Conservation (phyloP, 2,797 vertebrate genomes). For the Cetoscarus ocellatus region DNA sequence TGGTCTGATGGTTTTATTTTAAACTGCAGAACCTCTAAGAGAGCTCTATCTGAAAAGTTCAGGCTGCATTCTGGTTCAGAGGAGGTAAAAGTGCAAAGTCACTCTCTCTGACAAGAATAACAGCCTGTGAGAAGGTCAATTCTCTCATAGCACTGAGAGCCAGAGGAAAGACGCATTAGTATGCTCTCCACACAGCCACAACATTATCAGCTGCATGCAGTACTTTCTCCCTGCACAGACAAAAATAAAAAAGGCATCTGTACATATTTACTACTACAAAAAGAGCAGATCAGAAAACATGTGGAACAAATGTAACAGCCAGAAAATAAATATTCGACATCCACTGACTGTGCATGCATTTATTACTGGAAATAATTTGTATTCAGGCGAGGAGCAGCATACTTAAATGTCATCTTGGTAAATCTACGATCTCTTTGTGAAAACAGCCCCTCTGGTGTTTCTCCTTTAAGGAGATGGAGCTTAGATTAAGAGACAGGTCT, state of each 20-base stretch:
- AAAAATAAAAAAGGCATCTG: conserved; percentile 3
- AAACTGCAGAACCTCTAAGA: conserved; percentile 8
- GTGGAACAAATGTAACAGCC: conserved; percentile 11
- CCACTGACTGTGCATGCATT: conserved; percentile 14
- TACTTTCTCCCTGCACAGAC: conserved; percentile 47
- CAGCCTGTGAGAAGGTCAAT: conserved; percentile 76
- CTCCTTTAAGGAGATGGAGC: conserved; percentile 59
- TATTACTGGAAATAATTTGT: conserved; percentile 49
- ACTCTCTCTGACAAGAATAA: conserved; percentile 73
- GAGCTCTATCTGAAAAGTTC: conserved; percentile 38
- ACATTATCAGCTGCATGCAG: conserved; percentile 73
- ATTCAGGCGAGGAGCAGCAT: conserved; percentile 24
- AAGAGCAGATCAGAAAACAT: conserved; percentile 32
- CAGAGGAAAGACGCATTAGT: conserved; percentile 63
- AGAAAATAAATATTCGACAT: conserved; percentile 41
- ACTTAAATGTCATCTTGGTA: conserved; percentile 49
- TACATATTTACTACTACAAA: conserved; percentile 51
- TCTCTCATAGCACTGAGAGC: conserved; percentile 69
- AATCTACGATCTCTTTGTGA: conserved; percentile 48
- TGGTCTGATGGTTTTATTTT: conserved; percentile 28
- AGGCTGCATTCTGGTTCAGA: conserved; percentile 49
- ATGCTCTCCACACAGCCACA: conserved; percentile 63
- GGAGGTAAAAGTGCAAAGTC: conserved; percentile 70
- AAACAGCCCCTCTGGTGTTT: conserved; percentile 68
- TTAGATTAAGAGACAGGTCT: conserved; percentile 66